Conservation (phyloP, 1,140 invertebrate genomes). For the Drosophila nigromelanica region DNA sequence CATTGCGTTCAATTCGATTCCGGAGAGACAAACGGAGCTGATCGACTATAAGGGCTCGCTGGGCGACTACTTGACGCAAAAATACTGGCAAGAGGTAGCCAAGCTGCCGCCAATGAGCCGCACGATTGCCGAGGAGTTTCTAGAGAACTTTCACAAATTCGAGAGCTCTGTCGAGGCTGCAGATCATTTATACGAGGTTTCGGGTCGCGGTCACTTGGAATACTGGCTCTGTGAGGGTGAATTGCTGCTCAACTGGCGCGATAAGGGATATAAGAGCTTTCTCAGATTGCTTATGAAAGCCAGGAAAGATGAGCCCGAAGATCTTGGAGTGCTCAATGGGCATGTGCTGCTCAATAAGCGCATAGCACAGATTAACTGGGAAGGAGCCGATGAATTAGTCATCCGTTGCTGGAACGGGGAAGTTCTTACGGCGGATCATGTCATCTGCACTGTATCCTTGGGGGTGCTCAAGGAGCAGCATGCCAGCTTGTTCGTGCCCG, state of each 20-base stretch:
- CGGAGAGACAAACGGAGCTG: constrained; percentile 64
- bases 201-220: constrained; percentile 84
- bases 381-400: constrained; percentile 38
- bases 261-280: constrained; percentile 86
- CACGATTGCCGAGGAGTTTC: constrained; percentile 83
- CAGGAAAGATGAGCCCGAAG: constrained; percentile 7
- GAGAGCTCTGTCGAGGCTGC: constrained; percentile 86
- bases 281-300: constrained; percentile 85
- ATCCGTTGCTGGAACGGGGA: constrained; percentile 87
- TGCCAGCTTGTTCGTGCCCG: constrained; percentile 86
- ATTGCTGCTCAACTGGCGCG: constrained; percentile 86
- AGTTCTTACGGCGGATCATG: constrained; percentile 86
- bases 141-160: constrained; percentile 85
- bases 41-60: constrained; percentile 74
- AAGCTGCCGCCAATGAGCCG: constrained; percentile 52
- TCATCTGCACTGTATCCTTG: constrained; percentile 88
- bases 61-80: constrained; percentile 84
- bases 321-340: constrained; percentile 60
- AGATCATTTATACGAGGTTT: constrained; percentile 87
- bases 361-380: constrained; percentile 85
- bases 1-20: constrained; percentile 60
- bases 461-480: constrained; percentile 88
- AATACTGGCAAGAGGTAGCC: constrained; percentile 71
- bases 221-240: constrained; percentile 87
- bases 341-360: constrained; percentile 84